Percentiles rank a stretch among this genome's conserved stretches.
Evolutionary conservation across 30 jellyfish, hydroid and myxozoan species (phyloP).

Genomic region (Turritopsis dohrnii): DNA sequence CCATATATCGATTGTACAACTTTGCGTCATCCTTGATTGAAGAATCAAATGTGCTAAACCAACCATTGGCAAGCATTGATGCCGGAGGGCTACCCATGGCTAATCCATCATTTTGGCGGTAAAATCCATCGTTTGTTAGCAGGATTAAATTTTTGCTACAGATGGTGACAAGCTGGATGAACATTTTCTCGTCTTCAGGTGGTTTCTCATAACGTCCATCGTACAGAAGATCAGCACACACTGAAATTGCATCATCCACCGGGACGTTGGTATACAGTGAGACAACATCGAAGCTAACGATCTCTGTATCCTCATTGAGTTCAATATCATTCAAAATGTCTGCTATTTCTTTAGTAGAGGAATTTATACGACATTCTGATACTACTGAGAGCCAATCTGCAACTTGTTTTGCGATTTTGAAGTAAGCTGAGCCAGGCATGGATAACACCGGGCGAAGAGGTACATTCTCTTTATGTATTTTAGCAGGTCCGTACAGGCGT

Average conservation of each 20-base stretch:
- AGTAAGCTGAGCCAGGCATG: slow-evolving; percentile 11
- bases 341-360: too few species aligned
- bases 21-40: too few species aligned
- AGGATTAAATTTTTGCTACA: slow-evolving; percentile 27
- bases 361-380: too few species aligned
- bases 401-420: not conserved
- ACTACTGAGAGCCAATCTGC: too few species aligned
- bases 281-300: too few species aligned
- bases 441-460: slow-evolving; percentile 1
- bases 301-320: too few species aligned
- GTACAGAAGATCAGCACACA: slow-evolving; percentile 30
- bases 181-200: slow-evolving; percentile 30
- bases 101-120: too few species aligned
- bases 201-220: slow-evolving; percentile 28
- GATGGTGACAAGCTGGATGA: slow-evolving; percentile 18
- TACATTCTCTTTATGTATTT: slow-evolving; percentile 7
- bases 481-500: not conserved
- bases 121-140: slow-evolving; percentile 31
- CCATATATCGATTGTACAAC: too few species aligned
- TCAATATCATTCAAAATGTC: too few species aligned
- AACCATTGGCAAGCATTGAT: slow-evolving; percentile 43
- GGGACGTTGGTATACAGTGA: too few species aligned
- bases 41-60: slow-evolving; percentile 35
- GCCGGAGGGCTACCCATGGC: slow-evolving; percentile 48
- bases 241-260: slow-evolving; percentile 29